phyloP scores from a whole-genome alignment of 2,113 vertebrate genomes.

The Gnathonemus echidnorhynchus region DNA sequence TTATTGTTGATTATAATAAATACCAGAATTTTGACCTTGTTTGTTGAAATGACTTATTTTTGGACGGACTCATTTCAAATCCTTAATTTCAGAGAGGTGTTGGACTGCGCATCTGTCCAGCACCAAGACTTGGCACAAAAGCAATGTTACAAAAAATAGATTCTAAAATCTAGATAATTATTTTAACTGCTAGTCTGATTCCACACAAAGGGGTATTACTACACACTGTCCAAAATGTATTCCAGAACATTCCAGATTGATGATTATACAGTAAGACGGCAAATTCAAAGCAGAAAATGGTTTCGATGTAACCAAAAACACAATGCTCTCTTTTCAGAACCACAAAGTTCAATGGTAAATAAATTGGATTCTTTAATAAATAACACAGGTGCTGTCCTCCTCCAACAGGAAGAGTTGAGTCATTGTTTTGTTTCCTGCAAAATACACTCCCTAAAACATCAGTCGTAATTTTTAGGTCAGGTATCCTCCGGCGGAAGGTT shows the following conservation, averaged over 20 bases:
- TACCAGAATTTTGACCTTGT: not conserved
- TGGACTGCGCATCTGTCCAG: not conserved
- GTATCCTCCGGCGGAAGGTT: not conserved
- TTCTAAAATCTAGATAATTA: not conserved
- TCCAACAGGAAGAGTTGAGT: not conserved
- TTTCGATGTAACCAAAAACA: not conserved
- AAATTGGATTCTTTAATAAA: not conserved
- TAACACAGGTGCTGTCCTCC: not conserved
- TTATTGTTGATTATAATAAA: not conserved
- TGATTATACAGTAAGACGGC: not conserved
- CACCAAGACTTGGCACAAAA: not conserved
- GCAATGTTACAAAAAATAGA: not conserved
- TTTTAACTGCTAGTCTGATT: not conserved
- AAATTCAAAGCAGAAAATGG: not conserved
- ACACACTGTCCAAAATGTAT: not conserved
- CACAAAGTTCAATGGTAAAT: not conserved
- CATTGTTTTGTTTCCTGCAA: not conserved
- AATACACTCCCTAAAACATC: not conserved
- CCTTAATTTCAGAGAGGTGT: not conserved
- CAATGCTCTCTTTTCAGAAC: not conserved
- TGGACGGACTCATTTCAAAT: not conserved
- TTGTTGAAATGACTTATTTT: not conserved
- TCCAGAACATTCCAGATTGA: not conserved
- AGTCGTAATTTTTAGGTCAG: not conserved
- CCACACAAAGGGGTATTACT: not conserved